Base-by-base conservation (phyloP, 1,140 invertebrate species). In the Helicoverpa zea region DNA sequence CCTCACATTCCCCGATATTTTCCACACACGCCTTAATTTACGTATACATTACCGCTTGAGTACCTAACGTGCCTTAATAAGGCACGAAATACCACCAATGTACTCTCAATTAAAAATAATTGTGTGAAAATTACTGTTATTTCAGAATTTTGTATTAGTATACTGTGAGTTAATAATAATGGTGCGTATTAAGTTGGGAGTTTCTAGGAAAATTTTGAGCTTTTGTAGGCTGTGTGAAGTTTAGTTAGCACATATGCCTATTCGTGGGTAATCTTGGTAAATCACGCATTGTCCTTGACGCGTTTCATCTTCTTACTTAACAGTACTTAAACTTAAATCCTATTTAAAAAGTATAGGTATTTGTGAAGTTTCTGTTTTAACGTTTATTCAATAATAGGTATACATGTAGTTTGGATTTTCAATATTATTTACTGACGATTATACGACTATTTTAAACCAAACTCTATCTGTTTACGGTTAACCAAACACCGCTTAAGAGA, bases 81-180 rank as follows among this genome's bases (percentile, higher is more conserved):
- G 52, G 10, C 43, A 16, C 14, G 3, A 58, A 73, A 58, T 43
- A 43, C 68, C 66, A 49, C 1, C 56, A 35, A 72, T 52, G 3
- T 23, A 18, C 64, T 3, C 7, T 51, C 64, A 68, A 68, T 51
- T 29, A 70, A 70, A 70, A 70, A 30, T 70, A 70, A 70, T 16
- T 58, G 30, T 43, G 10, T 16, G 52, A 58, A 73, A 73, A 58
- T 73, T 56, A 18, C n/a, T 11, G 52, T 43, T 35, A 73, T 73
- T 56, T 54, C 29, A 29, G 23, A 54, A 68, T 23, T 56, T 72
- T 23, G 13, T 72, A 56, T 51, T 14, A 47, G 18, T 70, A 58
- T 54, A 54, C 2, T 43, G 58, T 49, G 2, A 51, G n/a, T 70
- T 12, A 30, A 72, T 72, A 72, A 72, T 72, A 72, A 72, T 72